Percentiles rank a stretch among this genome's conserved stretches.
phyloP scores from a whole-genome alignment of 2,797 vertebrate genomes.

The Alca torda region DNA sequence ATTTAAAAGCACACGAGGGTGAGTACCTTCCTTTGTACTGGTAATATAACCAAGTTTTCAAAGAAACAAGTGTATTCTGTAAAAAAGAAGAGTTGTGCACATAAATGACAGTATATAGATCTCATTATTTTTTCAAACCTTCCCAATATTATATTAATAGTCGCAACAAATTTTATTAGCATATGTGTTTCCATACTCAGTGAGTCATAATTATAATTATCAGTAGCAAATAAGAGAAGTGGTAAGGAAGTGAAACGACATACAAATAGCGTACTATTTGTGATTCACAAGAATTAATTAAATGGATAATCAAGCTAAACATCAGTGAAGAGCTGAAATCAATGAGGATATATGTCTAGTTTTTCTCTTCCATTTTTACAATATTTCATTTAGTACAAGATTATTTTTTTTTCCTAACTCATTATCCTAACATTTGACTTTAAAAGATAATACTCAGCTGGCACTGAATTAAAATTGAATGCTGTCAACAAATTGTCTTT shows the following conservation, averaged over 20 bases:
- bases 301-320: neutral
- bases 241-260: neutral
- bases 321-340: neutral
- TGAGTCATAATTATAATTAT: neutral
- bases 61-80: neutral
- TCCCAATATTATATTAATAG: neutral
- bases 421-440: neutral
- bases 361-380: neutral
- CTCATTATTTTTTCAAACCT: neutral
- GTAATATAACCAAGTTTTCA: neutral
- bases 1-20: neutral
- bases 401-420: neutral
- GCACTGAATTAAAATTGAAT: neutral
- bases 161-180: neutral
- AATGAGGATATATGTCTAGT: neutral
- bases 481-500: neutral
- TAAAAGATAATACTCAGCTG: neutral
- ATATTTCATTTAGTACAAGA: neutral
- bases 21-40: neutral
- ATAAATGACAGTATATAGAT: neutral
- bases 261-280: neutral
- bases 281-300: neutral
- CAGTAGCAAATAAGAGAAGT: neutral
- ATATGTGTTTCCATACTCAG: neutral
- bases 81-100: neutral